Evolutionary conservation across 2,888 invertebrate species (phyloP).

Genomic region (Tillus elongatus): DNA sequence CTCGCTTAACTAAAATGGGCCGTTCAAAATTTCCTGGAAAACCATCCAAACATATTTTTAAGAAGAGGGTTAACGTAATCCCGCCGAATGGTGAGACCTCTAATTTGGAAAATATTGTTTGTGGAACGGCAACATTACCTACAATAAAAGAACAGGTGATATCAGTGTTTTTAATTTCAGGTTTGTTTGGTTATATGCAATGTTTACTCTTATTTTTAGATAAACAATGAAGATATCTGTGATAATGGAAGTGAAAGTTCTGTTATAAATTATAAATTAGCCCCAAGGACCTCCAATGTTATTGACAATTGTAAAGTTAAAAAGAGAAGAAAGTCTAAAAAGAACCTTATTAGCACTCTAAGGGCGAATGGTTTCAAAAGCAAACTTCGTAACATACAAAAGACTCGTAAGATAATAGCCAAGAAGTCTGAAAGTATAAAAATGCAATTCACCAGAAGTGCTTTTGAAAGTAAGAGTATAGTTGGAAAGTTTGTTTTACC

Average conservation of each 20-base stretch:
- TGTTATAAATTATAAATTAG: background rate
- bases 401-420: background rate
- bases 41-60: slow-evolving; percentile 78
- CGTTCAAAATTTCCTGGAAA: slow-evolving; percentile 81
- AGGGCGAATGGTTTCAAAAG: slow-evolving; percentile 2
- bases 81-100: slow-evolving; percentile 41
- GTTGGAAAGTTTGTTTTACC: slow-evolving; percentile 66
- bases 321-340: background rate
- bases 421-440: background rate
- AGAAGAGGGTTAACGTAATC: slow-evolving; percentile 75
- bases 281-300: background rate
- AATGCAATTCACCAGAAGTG: background rate
- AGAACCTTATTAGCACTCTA: background rate
- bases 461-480: slow-evolving; percentile 1
- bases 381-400: background rate
- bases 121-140: background rate
- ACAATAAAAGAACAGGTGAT: background rate
- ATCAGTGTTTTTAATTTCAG: background rate
- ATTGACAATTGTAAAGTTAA: slow-evolving; percentile 1
- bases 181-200: background rate
- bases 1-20: slow-evolving; percentile 50
- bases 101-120: slow-evolving; percentile 26
- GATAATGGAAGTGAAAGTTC: background rate
- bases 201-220: background rate
- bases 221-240: background rate